Evolutionary conservation across 2,113 vertebrate genomes (phyloP).

Genomic region (Propithecus coquereli): DNA sequence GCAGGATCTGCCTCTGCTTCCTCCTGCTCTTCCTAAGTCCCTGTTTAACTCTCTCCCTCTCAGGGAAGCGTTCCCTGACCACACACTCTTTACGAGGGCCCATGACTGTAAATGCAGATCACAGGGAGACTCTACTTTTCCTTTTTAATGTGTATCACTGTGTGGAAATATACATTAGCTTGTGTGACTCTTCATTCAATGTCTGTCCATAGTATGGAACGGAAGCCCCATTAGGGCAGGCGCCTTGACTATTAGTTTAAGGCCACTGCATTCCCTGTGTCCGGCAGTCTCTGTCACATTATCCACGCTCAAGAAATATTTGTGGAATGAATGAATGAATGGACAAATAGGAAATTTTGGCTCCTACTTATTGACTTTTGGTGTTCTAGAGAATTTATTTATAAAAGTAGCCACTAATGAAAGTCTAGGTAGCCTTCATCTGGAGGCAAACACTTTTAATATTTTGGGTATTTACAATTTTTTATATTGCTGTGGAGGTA

Average conservation of each 20-base stretch:
- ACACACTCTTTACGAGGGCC: neutral
- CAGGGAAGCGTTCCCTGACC: neutral
- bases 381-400: neutral
- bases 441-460: neutral
- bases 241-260: neutral
- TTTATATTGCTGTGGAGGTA: neutral
- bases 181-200: neutral
- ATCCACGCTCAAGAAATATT: neutral
- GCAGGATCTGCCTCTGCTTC: neutral
- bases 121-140: neutral
- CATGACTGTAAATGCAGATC: neutral
- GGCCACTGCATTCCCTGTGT: neutral
- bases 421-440: neutral
- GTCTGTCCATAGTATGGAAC: neutral
- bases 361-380: neutral
- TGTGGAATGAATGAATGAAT: neutral
- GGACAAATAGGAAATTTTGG: neutral
- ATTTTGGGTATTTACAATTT: neutral
- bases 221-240: neutral
- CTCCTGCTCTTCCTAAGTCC: neutral
- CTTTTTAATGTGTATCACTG: neutral
- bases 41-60: neutral
- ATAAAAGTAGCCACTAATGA: neutral
- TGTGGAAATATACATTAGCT: neutral
- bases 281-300: neutral